Conservation (phyloP, 2,888 invertebrate genomes). For the Chrysolina haemoptera region DNA sequence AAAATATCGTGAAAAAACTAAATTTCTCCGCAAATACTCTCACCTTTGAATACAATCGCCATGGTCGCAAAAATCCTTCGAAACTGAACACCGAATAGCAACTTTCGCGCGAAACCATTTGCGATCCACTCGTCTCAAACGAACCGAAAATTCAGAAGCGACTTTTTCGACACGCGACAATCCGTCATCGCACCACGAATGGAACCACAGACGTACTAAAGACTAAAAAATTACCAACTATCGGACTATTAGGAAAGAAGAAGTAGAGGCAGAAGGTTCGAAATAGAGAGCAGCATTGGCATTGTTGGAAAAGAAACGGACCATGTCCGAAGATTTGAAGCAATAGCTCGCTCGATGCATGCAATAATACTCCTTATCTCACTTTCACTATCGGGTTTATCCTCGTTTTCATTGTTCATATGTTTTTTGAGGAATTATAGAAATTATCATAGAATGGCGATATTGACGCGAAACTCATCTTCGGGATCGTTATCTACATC, state of each 20-base stretch:
- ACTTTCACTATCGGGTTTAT: constrained; percentile 70
- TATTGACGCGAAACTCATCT: background rate
- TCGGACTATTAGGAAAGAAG: constrained; percentile 26
- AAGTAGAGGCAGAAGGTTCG: constrained; percentile 50
- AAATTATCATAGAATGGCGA: constrained; percentile 25
- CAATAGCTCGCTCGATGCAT: constrained; percentile 59
- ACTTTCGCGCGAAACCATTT: constrained; percentile 19
- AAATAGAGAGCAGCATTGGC: constrained; percentile 64
- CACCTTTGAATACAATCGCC: constrained; percentile 29
- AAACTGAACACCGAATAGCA: background rate
- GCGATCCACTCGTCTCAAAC: background rate
- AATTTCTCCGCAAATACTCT: background rate
- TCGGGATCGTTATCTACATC: background rate
- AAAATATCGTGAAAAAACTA: no score
- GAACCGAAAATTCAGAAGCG: background rate
- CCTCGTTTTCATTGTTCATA: constrained; percentile 53
- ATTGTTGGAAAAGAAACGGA: constrained; percentile 68
- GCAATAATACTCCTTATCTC: constrained; percentile 67
- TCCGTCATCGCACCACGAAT: background rate
- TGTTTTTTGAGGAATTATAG: constrained; percentile 29
- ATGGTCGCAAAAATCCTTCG: constrained; percentile 10
- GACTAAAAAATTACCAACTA: constrained; percentile 20
- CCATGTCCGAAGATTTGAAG: constrained; percentile 65
- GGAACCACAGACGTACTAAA: constrained; percentile 16
- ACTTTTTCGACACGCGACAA: constrained; percentile 8